These are phyloP conservation scores for Toxotes lorentzi DNA, from an alignment of 2,797 vertebrate genomes.

Conservation along the genomic window DNA sequence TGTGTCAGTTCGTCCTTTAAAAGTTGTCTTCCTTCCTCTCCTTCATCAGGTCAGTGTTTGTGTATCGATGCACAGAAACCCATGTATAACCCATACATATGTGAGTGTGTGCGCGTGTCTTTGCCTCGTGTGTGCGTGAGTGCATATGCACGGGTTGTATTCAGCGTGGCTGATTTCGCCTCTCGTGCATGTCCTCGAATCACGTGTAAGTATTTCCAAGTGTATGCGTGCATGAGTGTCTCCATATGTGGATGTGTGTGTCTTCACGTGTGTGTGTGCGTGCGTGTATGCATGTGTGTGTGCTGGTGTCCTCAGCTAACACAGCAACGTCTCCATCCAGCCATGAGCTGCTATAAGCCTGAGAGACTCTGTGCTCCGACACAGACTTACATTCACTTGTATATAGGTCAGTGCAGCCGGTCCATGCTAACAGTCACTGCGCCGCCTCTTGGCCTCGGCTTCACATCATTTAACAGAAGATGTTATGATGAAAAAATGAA, in stretches of 20 bases:
- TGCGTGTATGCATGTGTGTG: slow-evolving; percentile 4
- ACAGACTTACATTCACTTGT: slow-evolving; percentile 44
- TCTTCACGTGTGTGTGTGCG: slow-evolving; percentile 2
- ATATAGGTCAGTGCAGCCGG: slow-evolving; percentile 66
- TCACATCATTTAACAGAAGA: slow-evolving; percentile 1
- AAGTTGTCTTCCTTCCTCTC: background rate
- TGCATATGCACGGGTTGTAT: background rate
- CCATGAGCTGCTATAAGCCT: slow-evolving; percentile 60
- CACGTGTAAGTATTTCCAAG: slow-evolving; percentile 26
- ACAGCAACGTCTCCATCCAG: slow-evolving; percentile 39
- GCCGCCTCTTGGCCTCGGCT: slow-evolving; percentile 19
- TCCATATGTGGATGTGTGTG: slow-evolving; percentile 40
- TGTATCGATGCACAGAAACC: too few relatives aligned
- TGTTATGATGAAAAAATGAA: background rate
- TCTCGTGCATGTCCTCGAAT: slow-evolving; percentile 37
- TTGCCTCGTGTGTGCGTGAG: background rate
- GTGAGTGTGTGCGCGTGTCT: too few relatives aligned
- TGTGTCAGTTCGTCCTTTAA: background rate
- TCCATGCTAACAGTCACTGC: slow-evolving; percentile 32
- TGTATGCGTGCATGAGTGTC: slow-evolving; percentile 26
- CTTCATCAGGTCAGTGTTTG: background rate
- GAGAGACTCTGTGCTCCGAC: slow-evolving; percentile 38
- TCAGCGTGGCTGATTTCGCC: slow-evolving; percentile 10
- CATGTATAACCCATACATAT: too few relatives aligned
- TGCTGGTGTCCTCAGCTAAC: slow-evolving; percentile 50